Evolutionary conservation across 2,888 invertebrate species (phyloP).

Genomic region (Agrypnus murinus): DNA sequence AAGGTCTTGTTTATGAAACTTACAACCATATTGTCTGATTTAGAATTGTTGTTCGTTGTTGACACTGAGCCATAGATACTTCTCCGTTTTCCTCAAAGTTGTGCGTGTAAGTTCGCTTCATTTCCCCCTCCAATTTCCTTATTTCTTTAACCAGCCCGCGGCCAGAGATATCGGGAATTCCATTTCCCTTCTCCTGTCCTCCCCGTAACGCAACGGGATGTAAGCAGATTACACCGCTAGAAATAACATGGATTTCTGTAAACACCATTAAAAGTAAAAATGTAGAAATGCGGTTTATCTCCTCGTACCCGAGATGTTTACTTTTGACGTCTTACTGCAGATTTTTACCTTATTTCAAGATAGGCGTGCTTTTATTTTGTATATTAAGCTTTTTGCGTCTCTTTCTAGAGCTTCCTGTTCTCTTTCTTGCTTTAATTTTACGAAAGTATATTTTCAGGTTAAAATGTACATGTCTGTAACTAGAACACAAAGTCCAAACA

Average conservation of each 20-base stretch:
- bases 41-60: conserved; percentile 39
- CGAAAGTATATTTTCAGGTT: background rate
- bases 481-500: too few species aligned
- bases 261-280: conserved; percentile 59
- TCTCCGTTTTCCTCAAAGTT: conserved; percentile 51
- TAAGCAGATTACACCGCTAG: conserved; percentile 59
- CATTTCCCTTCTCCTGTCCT: conserved; percentile 53
- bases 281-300: conserved; percentile 53
- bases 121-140: conserved; percentile 58
- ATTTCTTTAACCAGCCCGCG: conserved; percentile 52
- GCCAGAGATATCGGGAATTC: conserved; percentile 57
- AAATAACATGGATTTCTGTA: conserved; percentile 59
- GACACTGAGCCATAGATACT: conserved; percentile 31
- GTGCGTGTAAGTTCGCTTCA: conserved; percentile 57
- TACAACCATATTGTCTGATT: conserved; percentile 20
- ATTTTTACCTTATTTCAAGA: conserved; percentile 12
- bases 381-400: background rate
- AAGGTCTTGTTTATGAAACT: conserved; percentile 22
- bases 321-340: conserved; percentile 22
- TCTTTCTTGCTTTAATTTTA: background rate
- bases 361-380: background rate
- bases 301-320: conserved; percentile 20
- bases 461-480: background rate
- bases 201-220: conserved; percentile 52
- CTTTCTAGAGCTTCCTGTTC: background rate